phyloP scores from a whole-genome alignment of 2,888 invertebrate species.

The Panopea generosa region DNA sequence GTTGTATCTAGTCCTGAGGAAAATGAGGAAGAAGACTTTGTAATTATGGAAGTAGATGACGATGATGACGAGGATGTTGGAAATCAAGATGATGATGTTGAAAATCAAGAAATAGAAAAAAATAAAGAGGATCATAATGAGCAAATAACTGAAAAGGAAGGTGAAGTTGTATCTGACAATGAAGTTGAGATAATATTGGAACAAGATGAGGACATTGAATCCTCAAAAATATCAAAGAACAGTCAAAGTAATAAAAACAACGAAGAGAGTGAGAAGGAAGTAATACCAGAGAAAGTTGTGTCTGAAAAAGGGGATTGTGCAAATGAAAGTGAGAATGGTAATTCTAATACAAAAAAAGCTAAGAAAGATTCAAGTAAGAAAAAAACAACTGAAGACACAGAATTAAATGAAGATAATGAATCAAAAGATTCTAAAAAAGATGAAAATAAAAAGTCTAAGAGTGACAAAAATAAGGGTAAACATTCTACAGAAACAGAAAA shows the following conservation, averaged over 20 bases:
- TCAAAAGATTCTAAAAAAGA: conserved; percentile 14
- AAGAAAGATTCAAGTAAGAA: conserved; percentile 10
- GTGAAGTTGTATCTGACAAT: conserved; percentile 17
- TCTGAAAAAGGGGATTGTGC: too few relatives aligned
- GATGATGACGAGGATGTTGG: conserved; percentile 12
- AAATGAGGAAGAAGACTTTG: conserved; percentile 10
- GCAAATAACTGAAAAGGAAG: not conserved
- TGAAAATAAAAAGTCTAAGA: not conserved
- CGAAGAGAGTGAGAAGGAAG: too few relatives aligned
- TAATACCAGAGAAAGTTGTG: not conserved
- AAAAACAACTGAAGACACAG: conserved; percentile 16
- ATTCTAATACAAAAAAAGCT: conserved; percentile 1
- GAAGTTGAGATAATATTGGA: too few relatives aligned
- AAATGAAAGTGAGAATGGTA: too few relatives aligned
- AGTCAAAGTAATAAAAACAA: too few relatives aligned
- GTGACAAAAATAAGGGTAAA: conserved; percentile 9
- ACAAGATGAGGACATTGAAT: too few relatives aligned
- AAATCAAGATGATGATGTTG: conserved; percentile 4
- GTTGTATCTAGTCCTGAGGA: conserved; percentile 18
- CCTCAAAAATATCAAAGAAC: too few relatives aligned
- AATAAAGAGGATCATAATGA: not conserved
- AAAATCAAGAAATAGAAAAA: not conserved
- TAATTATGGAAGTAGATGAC: conserved; percentile 1
- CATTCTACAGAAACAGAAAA: conserved; percentile 26
- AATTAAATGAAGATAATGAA: conserved; percentile 7